Evolutionary conservation across 2,888 invertebrate species (phyloP), one percentile per base, ranked within the genome.

Genomic region (Nymphalis urticae): DNA sequence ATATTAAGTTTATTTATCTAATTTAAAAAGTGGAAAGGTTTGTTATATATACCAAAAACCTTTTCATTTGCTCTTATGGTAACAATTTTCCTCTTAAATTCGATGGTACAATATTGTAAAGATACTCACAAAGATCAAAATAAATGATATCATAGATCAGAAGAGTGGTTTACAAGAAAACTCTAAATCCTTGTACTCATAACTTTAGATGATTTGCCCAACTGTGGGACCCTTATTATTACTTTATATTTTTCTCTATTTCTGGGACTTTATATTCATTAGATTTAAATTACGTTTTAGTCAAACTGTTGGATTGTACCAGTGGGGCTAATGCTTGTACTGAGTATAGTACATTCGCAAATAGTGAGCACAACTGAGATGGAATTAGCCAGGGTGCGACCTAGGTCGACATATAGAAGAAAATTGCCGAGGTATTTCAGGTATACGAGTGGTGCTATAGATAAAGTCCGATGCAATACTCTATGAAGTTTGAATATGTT

Each of bases 361-460:
- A 93, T 93, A 64, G 93, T 93, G 7, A 92, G 93, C 78, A 93
- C 93, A 2, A 91, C 93, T 4, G 92, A 92, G 72, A 87, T 91
- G 89, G 92, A 92, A 75, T 78, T 92, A 8, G 92, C 87, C 0
- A 80, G 90, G 42, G 91, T 92, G 19, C 83, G 90, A 0, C 92
- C 92, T 1, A 82, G 90, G 2, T 80, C 90, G 8, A 85, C 89
- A 0, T 90, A 82, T 71, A 81, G 83, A 51, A 82, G 87, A 62
- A 92, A 92, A 73, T 72, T 92, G n/a, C 90, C 92, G 0, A 76
- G 91, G 70, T 88, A 88, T 77, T 90, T 90, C 75, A 86, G 91
- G 91, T 90, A 78, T 66, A 62, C n/a, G n/a, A 65, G 19, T 19
- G 3, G 13, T 4, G 13, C 17, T 32, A 47, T 19, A 63, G 17